A percentile compares a stretch with the other conserved stretches of the same genome.
Conservation (phyloP, 2,113 vertebrate genomes). For the Oenanthe melanoleuca region DNA sequence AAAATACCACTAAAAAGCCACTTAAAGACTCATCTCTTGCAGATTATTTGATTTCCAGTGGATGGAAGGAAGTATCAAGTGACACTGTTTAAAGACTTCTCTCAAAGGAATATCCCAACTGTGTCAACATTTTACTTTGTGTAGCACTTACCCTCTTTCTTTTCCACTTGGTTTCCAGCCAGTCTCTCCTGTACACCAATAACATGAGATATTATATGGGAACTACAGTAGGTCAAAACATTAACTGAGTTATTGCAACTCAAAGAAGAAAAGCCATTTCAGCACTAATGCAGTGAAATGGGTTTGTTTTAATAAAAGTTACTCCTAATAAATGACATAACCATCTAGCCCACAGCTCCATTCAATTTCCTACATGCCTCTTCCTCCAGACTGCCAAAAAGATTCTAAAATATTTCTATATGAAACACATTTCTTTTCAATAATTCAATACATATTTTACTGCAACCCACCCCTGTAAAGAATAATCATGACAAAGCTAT, state of each 20-base stretch:
- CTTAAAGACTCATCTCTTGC: background rate
- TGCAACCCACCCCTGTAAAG: background rate
- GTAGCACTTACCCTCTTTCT: constrained; percentile 82
- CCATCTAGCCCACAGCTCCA: background rate
- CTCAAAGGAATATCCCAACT: background rate
- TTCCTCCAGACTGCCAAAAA: background rate
- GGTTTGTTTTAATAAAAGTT: constrained; percentile 19
- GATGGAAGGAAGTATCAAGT: background rate
- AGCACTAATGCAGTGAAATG: background rate
- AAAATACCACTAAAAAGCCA: background rate
- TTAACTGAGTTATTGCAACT: constrained; percentile 51
- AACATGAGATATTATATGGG: constrained; percentile 70
- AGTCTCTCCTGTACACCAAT: constrained; percentile 89
- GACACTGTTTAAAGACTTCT: background rate
- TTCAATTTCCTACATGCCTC: background rate
- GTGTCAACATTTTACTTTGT: background rate
- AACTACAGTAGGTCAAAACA: constrained; percentile 62
- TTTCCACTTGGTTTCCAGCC: constrained; percentile 95
- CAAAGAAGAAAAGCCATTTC: constrained; percentile 42
- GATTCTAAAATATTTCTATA: background rate
- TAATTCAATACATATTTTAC: constrained; percentile 4
- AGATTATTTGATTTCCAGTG: background rate
- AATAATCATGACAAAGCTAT: background rate
- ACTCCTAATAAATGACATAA: constrained; percentile 11
- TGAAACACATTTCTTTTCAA: background rate